A percentile compares a stretch with the other conserved stretches of the same genome.
Evolutionary conservation across 2,888 invertebrate species (phyloP).

Genomic region (Xanthia icteritia): DNA sequence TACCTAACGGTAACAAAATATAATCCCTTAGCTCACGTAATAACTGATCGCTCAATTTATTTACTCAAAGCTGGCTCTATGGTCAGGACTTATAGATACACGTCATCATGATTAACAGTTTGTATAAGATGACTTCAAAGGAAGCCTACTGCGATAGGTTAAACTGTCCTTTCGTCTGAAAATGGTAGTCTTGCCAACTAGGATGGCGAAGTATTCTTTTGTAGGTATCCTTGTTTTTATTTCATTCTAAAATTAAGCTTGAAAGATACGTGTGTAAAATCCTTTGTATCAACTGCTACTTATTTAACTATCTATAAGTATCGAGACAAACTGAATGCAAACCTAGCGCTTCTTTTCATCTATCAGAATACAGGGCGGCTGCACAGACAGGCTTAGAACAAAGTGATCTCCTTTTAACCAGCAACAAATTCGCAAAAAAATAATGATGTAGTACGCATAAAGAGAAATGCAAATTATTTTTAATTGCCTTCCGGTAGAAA

Average conservation of each 20-base stretch:
- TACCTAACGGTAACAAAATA: conserved; percentile 57
- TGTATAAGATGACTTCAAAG: conserved; percentile 32
- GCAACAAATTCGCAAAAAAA: conserved; percentile 73
- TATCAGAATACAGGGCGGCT: neutral
- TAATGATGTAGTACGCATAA: conserved; percentile 78
- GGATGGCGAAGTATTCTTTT: neutral
- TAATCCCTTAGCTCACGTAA: conserved; percentile 60
- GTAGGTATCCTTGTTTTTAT: neutral
- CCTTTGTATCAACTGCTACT: neutral
- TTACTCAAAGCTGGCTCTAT: conserved; percentile 39
- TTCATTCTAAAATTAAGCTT: neutral
- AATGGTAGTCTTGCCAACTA: conserved; percentile 2
- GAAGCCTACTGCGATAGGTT: neutral
- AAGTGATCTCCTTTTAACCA: conserved; percentile 68
- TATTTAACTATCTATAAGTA: neutral
- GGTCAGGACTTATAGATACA: conserved; percentile 29
- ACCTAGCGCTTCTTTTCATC: neutral
- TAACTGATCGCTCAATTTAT: conserved; percentile 64
- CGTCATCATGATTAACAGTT: conserved; percentile 30
- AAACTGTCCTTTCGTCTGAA: conserved; percentile 13
- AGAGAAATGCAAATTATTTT: conserved; percentile 89
- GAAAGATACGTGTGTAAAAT: neutral
- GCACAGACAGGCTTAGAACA: conserved; percentile 23
- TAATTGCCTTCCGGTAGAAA: conserved; percentile 90
- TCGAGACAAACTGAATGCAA: neutral